Percentiles rank a stretch among this genome's conserved stretches.
These are phyloP conservation scores for Drosophila sturtevanti DNA, from an alignment of 1,140 invertebrate species.

Conservation along the genomic window DNA sequence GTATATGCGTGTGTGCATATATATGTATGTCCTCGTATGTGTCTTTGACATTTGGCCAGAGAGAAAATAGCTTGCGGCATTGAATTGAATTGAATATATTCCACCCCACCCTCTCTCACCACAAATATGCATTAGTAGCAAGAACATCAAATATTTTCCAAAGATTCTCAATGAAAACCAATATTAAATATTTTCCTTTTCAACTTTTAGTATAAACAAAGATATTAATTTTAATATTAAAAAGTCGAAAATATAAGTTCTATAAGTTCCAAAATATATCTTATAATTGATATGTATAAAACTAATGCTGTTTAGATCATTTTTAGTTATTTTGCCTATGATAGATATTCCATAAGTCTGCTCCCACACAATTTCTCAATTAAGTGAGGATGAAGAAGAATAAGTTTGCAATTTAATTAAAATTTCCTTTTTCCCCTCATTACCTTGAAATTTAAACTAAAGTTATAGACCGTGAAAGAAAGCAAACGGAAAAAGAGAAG, in stretches of 20 bases:
- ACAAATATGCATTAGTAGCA: neutral
- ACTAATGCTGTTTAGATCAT: no score
- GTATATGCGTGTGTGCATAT: slow-evolving; percentile 5
- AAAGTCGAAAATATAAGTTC: no score
- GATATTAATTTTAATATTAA: no score
- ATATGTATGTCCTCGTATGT: neutral
- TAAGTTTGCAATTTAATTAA: slow-evolving; percentile 38
- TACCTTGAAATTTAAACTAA: slow-evolving; percentile 45
- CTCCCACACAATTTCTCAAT: neutral
- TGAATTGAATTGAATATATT: neutral
- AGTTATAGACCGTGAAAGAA: slow-evolving; percentile 32
- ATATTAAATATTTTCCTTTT: neutral
- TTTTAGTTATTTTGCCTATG: no score
- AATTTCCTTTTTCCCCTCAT: slow-evolving; percentile 15
- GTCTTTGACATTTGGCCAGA: slow-evolving; percentile 15
- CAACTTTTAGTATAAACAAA: no score
- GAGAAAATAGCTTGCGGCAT: slow-evolving; percentile 29
- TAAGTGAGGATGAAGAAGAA: neutral
- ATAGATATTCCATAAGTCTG: no score
- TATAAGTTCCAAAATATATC: no score
- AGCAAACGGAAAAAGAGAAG: slow-evolving; percentile 7
- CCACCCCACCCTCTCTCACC: neutral
- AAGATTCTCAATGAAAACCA: neutral
- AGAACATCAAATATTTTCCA: neutral
- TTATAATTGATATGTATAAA: no score